Conservation (phyloP, 2,888 invertebrate species). For the Ectemnius continuus region DNA sequence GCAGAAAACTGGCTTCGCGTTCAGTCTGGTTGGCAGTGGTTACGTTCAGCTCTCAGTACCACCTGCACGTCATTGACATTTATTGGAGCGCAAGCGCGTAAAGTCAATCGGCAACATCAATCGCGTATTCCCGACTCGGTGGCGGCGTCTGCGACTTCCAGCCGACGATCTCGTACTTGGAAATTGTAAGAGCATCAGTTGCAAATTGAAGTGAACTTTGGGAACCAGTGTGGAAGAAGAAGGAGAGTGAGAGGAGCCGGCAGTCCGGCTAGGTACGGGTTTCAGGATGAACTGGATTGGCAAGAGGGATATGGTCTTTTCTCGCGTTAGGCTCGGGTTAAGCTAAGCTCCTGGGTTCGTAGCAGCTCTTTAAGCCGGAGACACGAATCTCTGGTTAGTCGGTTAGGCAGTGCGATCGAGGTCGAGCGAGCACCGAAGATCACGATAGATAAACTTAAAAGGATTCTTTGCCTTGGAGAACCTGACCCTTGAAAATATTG, state of each 20-base stretch:
- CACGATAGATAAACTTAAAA: too few species aligned
- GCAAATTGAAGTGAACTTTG: neutral
- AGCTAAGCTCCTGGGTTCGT: constrained; percentile 37
- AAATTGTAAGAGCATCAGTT: neutral
- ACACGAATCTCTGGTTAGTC: constrained; percentile 31
- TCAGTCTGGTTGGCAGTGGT: neutral
- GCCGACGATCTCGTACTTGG: neutral
- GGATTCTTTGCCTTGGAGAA: too few species aligned
- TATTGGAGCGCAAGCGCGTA: neutral
- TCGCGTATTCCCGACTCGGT: too few species aligned
- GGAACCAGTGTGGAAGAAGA: neutral
- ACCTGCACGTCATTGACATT: neutral
- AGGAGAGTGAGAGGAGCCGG: neutral
- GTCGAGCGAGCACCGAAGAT: neutral
- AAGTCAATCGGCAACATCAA: neutral
- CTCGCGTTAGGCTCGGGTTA: constrained; percentile 38
- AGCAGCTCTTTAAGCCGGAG: constrained; percentile 13
- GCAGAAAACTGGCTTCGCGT: too few species aligned
- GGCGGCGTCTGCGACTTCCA: neutral
- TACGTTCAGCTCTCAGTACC: constrained; percentile 1
- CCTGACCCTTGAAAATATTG: too few species aligned
- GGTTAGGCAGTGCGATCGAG: constrained; percentile 17
- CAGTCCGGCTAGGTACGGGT: neutral
- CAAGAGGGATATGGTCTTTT: constrained; percentile 38
- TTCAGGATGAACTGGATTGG: constrained; percentile 13